These are phyloP conservation scores for Ips typographus DNA, from an alignment of 1,140 invertebrate genomes.

Conservation along the genomic window DNA sequence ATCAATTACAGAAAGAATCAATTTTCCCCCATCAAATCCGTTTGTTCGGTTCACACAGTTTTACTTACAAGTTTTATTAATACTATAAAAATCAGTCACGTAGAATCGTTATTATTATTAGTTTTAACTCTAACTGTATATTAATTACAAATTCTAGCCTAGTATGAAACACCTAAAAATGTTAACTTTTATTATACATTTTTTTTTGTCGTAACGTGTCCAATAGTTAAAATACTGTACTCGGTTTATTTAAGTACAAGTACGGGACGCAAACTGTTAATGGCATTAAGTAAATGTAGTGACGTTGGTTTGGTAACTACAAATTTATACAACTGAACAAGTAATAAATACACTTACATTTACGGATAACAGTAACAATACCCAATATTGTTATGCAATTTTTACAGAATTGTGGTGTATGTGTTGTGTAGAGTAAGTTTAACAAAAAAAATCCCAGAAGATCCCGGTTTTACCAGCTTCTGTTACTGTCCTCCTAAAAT, in stretches of 20 bases:
- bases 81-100: slow-evolving; percentile 45
- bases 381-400: too few relatives aligned
- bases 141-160: slow-evolving; percentile 43
- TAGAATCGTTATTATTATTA: slow-evolving; percentile 15
- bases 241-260: too few relatives aligned
- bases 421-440: too few relatives aligned
- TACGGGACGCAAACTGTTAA: too few relatives aligned
- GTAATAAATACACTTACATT: too few relatives aligned
- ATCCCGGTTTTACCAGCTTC: slow-evolving; percentile 35
- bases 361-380: too few relatives aligned
- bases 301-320: slow-evolving; percentile 4
- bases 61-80: slow-evolving; percentile 41
- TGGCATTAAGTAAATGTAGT: neutral
- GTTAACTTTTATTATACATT: slow-evolving; percentile 49
- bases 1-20: neutral
- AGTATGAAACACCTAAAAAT: slow-evolving; percentile 48
- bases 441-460: too few relatives aligned
- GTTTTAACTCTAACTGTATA: slow-evolving; percentile 33
- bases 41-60: too few relatives aligned
- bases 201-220: slow-evolving; percentile 19
- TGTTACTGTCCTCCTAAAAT: slow-evolving; percentile 47
- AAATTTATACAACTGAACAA: slow-evolving; percentile 6
- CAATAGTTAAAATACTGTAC: neutral
- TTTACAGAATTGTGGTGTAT: too few relatives aligned
- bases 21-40: neutral